Percentiles rank a stretch among this genome's conserved stretches.
These are phyloP conservation scores for Wasmannia auropunctata DNA, from an alignment of 1,140 invertebrate genomes.

Conservation along the genomic window DNA sequence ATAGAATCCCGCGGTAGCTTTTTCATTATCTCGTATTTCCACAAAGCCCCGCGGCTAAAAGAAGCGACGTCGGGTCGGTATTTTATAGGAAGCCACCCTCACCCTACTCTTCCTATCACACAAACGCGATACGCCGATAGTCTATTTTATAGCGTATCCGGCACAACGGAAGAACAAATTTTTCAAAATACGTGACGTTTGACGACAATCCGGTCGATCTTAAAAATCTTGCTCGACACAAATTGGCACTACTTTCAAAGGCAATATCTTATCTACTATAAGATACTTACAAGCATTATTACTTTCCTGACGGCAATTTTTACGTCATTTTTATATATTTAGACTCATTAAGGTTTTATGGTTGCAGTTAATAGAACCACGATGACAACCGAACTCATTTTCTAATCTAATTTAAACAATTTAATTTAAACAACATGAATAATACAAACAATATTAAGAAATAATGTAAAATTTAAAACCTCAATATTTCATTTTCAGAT, in stretches of 20 bases:
- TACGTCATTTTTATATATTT: background rate
- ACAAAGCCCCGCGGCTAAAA: constrained; percentile 46
- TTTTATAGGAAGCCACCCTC: constrained; percentile 46
- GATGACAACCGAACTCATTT: background rate
- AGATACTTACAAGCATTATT: background rate
- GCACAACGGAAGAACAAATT: constrained; percentile 35
- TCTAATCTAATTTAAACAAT: background rate
- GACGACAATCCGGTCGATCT: constrained; percentile 9
- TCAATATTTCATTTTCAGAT: background rate
- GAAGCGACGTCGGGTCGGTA: constrained; percentile 51
- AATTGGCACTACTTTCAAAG: background rate
- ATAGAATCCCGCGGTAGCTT: constrained; percentile 52
- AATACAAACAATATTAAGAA: background rate
- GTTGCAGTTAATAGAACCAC: background rate
- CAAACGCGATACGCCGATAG: constrained; percentile 54
- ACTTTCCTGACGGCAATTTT: background rate
- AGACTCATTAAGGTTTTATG: background rate
- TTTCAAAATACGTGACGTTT: constrained; percentile 41
- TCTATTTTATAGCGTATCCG: constrained; percentile 43
- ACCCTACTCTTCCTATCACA: background rate
- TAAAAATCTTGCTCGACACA: background rate
- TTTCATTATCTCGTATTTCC: constrained; percentile 57
- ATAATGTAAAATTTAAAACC: background rate
- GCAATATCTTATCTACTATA: background rate
- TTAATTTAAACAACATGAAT: background rate